phyloP scores from a whole-genome alignment of 30 jellyfish, hydroid and myxozoan species.

The Turritopsis rubra region DNA sequence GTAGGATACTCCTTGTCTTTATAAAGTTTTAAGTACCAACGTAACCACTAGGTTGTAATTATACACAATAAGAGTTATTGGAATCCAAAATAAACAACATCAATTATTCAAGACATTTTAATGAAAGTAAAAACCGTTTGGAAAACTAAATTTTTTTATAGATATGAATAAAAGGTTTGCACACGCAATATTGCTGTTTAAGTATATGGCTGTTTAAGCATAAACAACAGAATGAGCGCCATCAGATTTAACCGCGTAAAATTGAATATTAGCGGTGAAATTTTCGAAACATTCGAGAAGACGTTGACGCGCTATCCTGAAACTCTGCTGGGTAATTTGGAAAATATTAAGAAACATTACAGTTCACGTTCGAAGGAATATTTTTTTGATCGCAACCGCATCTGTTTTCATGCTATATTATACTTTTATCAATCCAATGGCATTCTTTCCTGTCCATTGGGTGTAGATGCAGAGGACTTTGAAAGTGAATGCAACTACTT shows the following conservation, averaged over 20 bases:
- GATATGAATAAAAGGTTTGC: too few relatives aligned
- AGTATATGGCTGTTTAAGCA: too few relatives aligned
- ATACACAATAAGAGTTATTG: neutral
- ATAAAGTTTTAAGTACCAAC: neutral
- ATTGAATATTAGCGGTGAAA: constrained; percentile 66
- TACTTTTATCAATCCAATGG: constrained; percentile 79
- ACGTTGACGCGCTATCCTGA: constrained; percentile 57
- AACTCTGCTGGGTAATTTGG: constrained; percentile 41
- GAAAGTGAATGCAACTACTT: constrained; percentile 61
- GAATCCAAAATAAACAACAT: neutral
- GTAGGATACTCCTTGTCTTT: neutral
- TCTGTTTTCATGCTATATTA: constrained; percentile 70
- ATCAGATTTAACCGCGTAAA: constrained; percentile 18
- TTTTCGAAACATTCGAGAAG: constrained; percentile 64
- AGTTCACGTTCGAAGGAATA: constrained; percentile 25
- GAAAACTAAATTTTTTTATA: neutral
- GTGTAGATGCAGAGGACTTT: constrained; percentile 49
- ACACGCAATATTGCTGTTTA: too few relatives aligned
- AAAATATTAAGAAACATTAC: neutral
- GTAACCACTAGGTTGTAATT: neutral
- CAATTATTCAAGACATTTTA: neutral
- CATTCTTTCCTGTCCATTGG: constrained; percentile 51
- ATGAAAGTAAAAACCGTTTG: neutral
- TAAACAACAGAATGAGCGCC: neutral
- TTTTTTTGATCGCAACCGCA: constrained; percentile 61